phyloP scores from a whole-genome alignment of 2,888 invertebrate species.

The Artemia sinica region DNA sequence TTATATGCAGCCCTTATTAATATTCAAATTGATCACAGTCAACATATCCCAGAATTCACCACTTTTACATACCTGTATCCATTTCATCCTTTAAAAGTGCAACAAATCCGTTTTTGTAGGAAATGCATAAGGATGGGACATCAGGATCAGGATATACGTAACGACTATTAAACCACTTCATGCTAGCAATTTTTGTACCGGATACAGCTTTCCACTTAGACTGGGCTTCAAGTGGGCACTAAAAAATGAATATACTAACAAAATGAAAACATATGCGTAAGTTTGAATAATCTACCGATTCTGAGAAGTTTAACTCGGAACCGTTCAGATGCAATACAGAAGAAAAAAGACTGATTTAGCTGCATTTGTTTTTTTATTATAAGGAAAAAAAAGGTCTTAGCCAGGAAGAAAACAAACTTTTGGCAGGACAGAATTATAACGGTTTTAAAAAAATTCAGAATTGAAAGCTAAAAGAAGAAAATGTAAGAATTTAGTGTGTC shows the following conservation, averaged over 20 bases:
- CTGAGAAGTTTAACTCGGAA: no score
- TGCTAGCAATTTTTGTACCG: constrained; percentile 44
- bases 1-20: no score
- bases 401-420: constrained; percentile 37
- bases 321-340: no score
- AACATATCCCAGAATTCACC: background rate
- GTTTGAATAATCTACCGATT: no score
- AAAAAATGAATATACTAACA: constrained; percentile 28
- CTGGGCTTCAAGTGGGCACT: constrained; percentile 36
- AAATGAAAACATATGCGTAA: no score
- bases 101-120: constrained; percentile 68
- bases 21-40: background rate
- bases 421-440: no score
- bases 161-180: constrained; percentile 73
- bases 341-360: no score
- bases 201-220: constrained; percentile 27
- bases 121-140: constrained; percentile 62
- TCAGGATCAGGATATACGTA: constrained; percentile 47
- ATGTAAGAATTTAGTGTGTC: no score
- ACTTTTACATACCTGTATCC: constrained; percentile 49
- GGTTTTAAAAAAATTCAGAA: constrained; percentile 39
- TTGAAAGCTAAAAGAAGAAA: constrained; percentile 33
- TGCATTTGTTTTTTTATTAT: no score
- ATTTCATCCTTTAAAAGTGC: constrained; percentile 75
- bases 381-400: no score